Conservation (phyloP, 2,797 vertebrate species). For the Cetoscarus ocellatus region DNA sequence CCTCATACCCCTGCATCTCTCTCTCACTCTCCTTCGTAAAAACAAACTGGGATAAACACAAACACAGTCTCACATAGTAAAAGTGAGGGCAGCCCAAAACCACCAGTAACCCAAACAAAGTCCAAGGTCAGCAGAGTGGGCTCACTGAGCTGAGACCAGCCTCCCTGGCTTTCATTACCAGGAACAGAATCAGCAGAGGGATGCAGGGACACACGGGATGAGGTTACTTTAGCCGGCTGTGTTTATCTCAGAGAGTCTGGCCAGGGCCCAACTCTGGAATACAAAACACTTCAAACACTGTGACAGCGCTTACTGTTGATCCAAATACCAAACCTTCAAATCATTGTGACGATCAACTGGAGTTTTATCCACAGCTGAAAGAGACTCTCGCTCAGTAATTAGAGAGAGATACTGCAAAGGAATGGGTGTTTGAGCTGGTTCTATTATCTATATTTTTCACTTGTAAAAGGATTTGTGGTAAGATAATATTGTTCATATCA, state of each 20-base stretch:
- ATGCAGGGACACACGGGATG: conserved; percentile 60
- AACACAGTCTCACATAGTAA: conserved; percentile 35
- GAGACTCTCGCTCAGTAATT: background rate
- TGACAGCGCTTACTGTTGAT: conserved; percentile 27
- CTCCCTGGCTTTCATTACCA: conserved; percentile 67
- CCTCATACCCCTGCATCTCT: background rate
- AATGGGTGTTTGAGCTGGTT: background rate
- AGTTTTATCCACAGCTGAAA: conserved; percentile 8
- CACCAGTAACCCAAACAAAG: conserved; percentile 72
- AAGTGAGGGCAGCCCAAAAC: conserved; percentile 52
- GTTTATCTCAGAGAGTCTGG: conserved; percentile 60
- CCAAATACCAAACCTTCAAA: conserved; percentile 39
- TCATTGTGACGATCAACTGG: conserved; percentile 21
- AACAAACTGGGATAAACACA: conserved; percentile 15
- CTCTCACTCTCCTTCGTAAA: background rate
- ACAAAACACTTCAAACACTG: conserved; percentile 50
- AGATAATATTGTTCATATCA: too few species aligned
- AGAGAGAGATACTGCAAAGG: too few species aligned
- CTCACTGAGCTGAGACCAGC: conserved; percentile 65
- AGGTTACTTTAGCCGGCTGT: conserved; percentile 60
- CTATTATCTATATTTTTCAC: too few species aligned
- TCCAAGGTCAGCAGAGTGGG: conserved; percentile 73
- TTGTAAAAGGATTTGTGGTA: too few species aligned
- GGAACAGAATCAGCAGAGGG: conserved; percentile 57
- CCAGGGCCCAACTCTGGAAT: conserved; percentile 42